Evolutionary conservation across 2,797 vertebrate genomes (phyloP), one percentile per base, ranked within the genome.

Genomic region (Sebastes miniatus): DNA sequence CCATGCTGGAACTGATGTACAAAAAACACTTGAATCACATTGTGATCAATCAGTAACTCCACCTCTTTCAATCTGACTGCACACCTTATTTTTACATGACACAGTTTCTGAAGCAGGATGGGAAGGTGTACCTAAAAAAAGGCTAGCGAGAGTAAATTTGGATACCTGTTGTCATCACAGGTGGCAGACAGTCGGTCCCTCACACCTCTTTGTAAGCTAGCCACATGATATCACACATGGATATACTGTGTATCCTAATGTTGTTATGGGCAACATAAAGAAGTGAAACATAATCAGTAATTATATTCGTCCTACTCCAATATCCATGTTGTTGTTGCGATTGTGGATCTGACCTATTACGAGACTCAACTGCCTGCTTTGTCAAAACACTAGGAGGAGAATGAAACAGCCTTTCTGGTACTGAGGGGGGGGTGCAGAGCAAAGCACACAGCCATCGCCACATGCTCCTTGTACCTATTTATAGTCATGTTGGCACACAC

Each of bases 391-490:
- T 43, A 31, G 72, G 54, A 74, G 64, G 34, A 83, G 24, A 82
- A 72, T 73, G n/a, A 84, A 79, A 76, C 66, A 47, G 27, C 43
- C 71, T 80, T 75, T 74, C 16, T 79, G 72, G 27, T 73, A 54
- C 64, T 63, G 63, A 52, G n/a, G 14, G n/a, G 47, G 47, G 47
- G 62, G 71, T n/a, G 79, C 62, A 73, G 50, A 77, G 76, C 31
- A 71, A 76, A 83, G 79, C 88, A 80, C 69, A 47, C 76, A 82
- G 68, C 66, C 64, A 65, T 83, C 69, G 5, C 75, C 81, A 85
- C 80, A 83, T 80, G 71, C 78, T 87, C 78, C 61, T 79, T 68
- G 63, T 61, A 43, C 39, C 89, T 92, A 92, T 91, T 93, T 90
- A 91, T 91, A 93, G 87, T 84, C 67, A 65, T 36, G 59, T 61